Conservation (phyloP, 1,140 invertebrate species). For the Thaumatotibia leucotreta region DNA sequence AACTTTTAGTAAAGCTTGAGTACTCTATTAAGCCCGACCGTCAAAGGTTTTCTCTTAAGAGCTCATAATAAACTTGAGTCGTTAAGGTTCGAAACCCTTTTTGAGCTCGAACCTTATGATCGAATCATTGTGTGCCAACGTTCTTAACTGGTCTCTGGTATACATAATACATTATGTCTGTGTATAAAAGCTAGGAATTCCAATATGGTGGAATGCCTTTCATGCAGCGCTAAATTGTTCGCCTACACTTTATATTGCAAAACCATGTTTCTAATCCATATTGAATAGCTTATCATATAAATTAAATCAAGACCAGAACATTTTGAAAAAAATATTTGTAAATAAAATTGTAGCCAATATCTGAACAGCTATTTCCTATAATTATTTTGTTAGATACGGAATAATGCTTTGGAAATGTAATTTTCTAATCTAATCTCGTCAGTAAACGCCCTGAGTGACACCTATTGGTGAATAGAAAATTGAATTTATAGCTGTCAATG, state of each 20-base stretch:
- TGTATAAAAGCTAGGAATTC: constrained; percentile 22
- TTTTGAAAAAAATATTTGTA: neutral
- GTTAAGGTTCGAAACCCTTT: too few relatives aligned
- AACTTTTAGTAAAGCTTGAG: too few relatives aligned
- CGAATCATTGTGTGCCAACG: neutral
- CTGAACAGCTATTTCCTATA: too few relatives aligned
- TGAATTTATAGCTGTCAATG: neutral
- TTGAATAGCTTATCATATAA: neutral
- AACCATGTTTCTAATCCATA: neutral
- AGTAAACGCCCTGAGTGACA: neutral
- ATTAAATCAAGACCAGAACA: neutral
- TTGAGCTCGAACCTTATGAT: too few relatives aligned
- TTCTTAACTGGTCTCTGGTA: neutral
- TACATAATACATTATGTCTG: constrained; percentile 7
- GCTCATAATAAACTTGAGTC: too few relatives aligned
- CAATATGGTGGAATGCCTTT: constrained; percentile 27
- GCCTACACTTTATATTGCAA: constrained; percentile 2
- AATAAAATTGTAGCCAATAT: too few relatives aligned
- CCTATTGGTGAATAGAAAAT: neutral
- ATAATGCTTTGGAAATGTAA: neutral
- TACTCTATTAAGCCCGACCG: too few relatives aligned
- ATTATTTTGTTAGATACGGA: too few relatives aligned
- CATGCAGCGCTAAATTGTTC: constrained; percentile 14
- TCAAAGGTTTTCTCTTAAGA: too few relatives aligned
- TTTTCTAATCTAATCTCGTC: too few relatives aligned